phyloP scores from a whole-genome alignment of 2,797 vertebrate species.

The Pseudotriccus pelzelni region DNA sequence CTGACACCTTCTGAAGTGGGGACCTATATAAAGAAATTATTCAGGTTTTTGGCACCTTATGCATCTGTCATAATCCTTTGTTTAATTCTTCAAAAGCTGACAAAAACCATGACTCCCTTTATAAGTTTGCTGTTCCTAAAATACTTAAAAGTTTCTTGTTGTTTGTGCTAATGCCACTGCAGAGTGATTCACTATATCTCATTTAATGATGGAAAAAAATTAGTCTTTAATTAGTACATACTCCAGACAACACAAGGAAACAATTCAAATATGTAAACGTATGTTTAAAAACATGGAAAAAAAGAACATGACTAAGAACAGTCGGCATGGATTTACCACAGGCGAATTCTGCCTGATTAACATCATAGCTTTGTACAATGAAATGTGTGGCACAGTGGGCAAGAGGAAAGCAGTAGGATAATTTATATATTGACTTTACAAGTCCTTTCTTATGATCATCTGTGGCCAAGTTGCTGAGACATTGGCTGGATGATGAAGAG shows the following conservation, averaged over 20 bases:
- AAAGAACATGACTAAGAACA: background rate
- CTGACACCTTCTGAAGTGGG: background rate
- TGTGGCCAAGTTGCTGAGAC: background rate
- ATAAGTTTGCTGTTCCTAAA: background rate
- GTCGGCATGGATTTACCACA: background rate
- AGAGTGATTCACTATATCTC: background rate
- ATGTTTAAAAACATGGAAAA: background rate
- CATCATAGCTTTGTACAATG: background rate
- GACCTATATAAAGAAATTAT: background rate
- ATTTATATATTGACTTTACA: background rate
- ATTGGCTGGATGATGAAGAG: background rate
- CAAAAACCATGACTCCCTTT: background rate
- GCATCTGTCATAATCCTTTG: background rate
- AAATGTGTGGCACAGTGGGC: background rate
- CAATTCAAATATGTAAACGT: background rate
- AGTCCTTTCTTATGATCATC: background rate
- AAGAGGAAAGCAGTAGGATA: background rate
- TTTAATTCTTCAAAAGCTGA: background rate
- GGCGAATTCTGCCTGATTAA: background rate
- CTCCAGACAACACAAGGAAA: slow-evolving; percentile 11
- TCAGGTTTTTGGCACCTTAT: background rate
- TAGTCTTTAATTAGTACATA: background rate
- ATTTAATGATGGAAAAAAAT: background rate
- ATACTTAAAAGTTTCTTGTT: background rate
- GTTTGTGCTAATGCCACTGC: background rate